Percentiles rank a stretch among this genome's conserved stretches.
These are phyloP conservation scores for Rutilus rutilus DNA, from an alignment of 2,113 vertebrate genomes.

Conservation along the genomic window DNA sequence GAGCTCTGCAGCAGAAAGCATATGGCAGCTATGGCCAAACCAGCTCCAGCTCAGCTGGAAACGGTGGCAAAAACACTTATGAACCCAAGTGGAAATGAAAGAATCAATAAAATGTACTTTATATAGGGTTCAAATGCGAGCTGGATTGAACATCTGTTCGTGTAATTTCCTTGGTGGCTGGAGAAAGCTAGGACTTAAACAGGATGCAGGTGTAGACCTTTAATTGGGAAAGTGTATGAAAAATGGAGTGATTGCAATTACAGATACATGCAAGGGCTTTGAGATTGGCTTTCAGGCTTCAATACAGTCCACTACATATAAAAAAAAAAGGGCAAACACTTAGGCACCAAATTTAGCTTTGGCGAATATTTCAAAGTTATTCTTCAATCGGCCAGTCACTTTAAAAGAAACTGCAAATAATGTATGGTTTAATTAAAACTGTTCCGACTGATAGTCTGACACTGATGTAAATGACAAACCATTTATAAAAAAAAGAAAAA, in stretches of 20 bases:
- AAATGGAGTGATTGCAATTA: not conserved
- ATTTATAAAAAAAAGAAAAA: not conserved
- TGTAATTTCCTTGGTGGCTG: not conserved
- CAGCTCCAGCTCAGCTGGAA: not conserved
- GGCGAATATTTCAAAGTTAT: not conserved
- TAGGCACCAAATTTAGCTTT: not conserved
- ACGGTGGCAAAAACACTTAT: slow-evolving; percentile 15
- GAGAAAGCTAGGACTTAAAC: not conserved
- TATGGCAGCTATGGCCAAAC: slow-evolving; percentile 38
- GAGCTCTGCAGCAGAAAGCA: slow-evolving; percentile 36
- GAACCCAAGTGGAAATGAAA: not conserved
- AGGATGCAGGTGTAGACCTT: slow-evolving; percentile 16
- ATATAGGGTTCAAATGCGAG: slow-evolving; percentile 1
- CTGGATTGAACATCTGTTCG: slow-evolving; percentile 31
- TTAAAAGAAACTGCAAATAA: not conserved
- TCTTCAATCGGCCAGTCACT: not conserved
- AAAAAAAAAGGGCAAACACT: not conserved
- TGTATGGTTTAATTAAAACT: not conserved
- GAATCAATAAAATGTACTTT: slow-evolving; percentile 26
- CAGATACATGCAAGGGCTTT: not conserved
- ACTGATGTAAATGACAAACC: not conserved
- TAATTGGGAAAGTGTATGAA: slow-evolving; percentile 35
- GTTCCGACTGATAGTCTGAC: not conserved
- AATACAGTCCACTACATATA: not conserved
- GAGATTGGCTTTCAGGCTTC: not conserved